Evolutionary conservation across 2,888 invertebrate genomes (phyloP).

Genomic region (Agrenia bidenticulata): DNA sequence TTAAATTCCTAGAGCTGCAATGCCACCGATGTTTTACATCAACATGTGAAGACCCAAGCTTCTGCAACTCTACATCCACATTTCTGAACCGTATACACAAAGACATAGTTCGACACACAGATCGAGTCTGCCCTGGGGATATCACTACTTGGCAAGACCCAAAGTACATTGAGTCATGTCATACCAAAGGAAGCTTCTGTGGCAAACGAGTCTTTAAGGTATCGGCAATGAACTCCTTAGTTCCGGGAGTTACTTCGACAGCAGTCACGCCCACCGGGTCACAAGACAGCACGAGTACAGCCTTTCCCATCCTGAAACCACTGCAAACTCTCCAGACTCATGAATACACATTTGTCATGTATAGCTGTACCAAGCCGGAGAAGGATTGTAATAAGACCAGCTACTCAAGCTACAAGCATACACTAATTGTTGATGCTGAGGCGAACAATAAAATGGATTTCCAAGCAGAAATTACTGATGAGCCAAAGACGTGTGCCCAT

Average conservation of each 20-base stretch:
- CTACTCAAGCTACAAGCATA: not conserved
- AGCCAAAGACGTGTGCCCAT: constrained; percentile 11
- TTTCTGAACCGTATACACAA: not conserved
- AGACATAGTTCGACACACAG: not conserved
- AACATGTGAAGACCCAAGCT: not conserved
- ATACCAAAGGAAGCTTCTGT: not conserved
- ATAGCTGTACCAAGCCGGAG: constrained; percentile 12
- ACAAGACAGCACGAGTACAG: not conserved
- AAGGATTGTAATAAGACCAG: constrained; percentile 10
- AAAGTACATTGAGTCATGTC: constrained; percentile 10
- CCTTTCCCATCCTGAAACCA: not conserved
- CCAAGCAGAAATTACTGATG: constrained; percentile 13
- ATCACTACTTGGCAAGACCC: not conserved
- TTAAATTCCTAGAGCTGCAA: too few relatives aligned
- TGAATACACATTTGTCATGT: constrained; percentile 1
- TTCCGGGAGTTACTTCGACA: too few relatives aligned
- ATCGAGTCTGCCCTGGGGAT: not conserved
- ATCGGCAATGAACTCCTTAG: not conserved
- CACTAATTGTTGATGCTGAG: not conserved
- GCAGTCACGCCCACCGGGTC: not conserved
- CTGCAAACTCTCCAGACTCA: not conserved
- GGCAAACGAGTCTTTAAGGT: constrained; percentile 18
- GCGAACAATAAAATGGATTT: not conserved
- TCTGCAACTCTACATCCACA: not conserved
- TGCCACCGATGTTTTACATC: constrained; percentile 1